Base-by-base conservation (phyloP, 2,888 invertebrate species). In the Cephus sareptanus region DNA sequence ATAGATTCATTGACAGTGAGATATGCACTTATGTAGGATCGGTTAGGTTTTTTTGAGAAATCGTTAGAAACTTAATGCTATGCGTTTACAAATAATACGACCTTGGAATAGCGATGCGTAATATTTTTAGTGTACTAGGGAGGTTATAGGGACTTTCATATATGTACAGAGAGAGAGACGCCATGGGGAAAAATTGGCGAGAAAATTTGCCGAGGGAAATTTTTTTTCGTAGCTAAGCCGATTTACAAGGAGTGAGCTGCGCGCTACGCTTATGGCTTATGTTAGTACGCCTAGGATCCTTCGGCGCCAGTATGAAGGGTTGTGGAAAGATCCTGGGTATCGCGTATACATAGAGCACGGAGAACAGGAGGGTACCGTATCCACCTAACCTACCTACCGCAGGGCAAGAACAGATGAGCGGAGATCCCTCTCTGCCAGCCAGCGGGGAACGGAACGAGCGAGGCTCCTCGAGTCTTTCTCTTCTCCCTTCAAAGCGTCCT, bases 401-500 rank as follows among this genome's bases (percentile, higher is more conserved):
- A 84, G 84, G 85, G 86, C 84, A 86, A 86, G 86, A 86, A 85
- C 85, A 81, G 85, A 85, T 85, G 85, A 85, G 83, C 81, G 83
- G 80, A 83, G 85, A 85, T 83, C 87, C 85, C 85, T 85, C 85
- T 83, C 83, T 85, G 84, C 83, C 83, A 82, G 79, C 82, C 83
- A 84, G 84, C 83, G 81, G 84, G 85, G 83, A 84, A 83, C 81
- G 83, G 83, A 83, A 80, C 81, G 82, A 84, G 79, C 79, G 79
- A 79, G 84, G 82, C 83, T 83, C 76, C 81, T 82, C 81, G 85
- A 83, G 81, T 83, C 74, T 82, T 85, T 84, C 85, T 84, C 82
- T 81, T 40, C 71, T 84, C 84, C 87, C 87, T 86, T 87, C 86
- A 85, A 87, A 87, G 86, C 86, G 83, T 87, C 87, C 88, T 89